Evolutionary conservation across 2,888 invertebrate genomes (phyloP).

Genomic region (Plusia festucae): DNA sequence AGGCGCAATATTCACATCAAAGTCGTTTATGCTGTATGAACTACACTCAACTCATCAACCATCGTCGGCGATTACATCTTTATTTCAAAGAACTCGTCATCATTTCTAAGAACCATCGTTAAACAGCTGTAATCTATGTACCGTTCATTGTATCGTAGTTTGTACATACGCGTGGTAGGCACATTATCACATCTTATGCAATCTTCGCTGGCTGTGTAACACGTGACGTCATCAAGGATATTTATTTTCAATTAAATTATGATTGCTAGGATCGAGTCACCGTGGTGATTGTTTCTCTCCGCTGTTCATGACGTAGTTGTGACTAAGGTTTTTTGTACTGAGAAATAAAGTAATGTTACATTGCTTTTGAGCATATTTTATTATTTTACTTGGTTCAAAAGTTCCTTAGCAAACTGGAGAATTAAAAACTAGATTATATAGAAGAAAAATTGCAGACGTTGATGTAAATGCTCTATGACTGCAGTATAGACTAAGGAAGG

Average conservation of each 20-base stretch:
- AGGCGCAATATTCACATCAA: background rate
- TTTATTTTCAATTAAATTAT: background rate
- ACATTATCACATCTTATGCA: background rate
- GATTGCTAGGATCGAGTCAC: background rate
- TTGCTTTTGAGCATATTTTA: background rate
- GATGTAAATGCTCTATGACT: no score
- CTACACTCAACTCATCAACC: background rate
- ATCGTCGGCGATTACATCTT: background rate
- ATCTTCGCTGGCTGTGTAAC: background rate
- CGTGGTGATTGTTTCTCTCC: background rate
- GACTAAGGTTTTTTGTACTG: background rate
- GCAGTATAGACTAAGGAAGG: no score
- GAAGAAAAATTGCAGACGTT: no score
- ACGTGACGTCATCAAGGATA: background rate
- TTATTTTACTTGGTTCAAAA: background rate
- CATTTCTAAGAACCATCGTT: background rate
- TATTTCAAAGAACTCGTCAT: background rate
- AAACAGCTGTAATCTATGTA: background rate
- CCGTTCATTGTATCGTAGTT: background rate
- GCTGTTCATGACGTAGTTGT: background rate
- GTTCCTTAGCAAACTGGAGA: no score
- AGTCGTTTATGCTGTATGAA: background rate
- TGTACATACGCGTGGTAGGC: background rate
- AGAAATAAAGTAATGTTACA: background rate
- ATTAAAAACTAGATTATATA: no score